Evolutionary conservation across 1,140 invertebrate species (phyloP).

Genomic region (Proctacanthus coquilletti): DNA sequence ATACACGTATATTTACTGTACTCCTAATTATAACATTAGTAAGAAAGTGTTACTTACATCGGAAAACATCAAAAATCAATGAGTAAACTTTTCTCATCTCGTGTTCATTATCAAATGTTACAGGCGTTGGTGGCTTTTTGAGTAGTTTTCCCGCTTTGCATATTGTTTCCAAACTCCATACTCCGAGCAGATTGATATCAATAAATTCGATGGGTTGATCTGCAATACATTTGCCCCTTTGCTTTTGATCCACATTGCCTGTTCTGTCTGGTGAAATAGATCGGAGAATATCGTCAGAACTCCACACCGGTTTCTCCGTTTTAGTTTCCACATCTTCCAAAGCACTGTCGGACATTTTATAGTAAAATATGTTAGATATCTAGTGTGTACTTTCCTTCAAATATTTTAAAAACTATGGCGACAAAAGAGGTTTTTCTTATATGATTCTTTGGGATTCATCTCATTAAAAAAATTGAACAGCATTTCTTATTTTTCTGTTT

Average conservation of each 20-base stretch:
- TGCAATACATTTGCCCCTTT: slow-evolving; percentile 10
- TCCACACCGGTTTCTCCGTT: not conserved
- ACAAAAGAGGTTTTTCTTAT: too few species aligned
- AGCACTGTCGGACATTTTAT: too few species aligned
- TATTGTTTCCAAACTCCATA: slow-evolving; percentile 36
- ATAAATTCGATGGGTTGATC: slow-evolving; percentile 13
- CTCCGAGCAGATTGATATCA: slow-evolving; percentile 11
- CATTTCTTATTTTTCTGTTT: too few species aligned
- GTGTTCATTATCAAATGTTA: slow-evolving; percentile 47
- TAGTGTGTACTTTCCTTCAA: too few species aligned
- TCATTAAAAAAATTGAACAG: too few species aligned
- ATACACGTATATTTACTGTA: too few species aligned
- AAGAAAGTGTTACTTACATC: slow-evolving; percentile 62
- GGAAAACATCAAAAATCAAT: slow-evolving; percentile 59
- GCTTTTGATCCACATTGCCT: not conserved
- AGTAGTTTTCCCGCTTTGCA: slow-evolving; percentile 43
- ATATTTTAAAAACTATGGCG: too few species aligned
- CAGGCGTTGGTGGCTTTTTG: slow-evolving; percentile 33
- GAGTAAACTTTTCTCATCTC: slow-evolving; percentile 62
- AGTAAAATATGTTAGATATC: too few species aligned
- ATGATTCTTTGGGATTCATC: too few species aligned
- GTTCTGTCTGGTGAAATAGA: too few species aligned
- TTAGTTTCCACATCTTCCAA: too few species aligned
- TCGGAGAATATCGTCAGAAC: not conserved
- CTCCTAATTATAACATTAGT: too few species aligned